phyloP scores from a whole-genome alignment of 2,797 vertebrate species.

The Melanotaenia parkinsoni region DNA sequence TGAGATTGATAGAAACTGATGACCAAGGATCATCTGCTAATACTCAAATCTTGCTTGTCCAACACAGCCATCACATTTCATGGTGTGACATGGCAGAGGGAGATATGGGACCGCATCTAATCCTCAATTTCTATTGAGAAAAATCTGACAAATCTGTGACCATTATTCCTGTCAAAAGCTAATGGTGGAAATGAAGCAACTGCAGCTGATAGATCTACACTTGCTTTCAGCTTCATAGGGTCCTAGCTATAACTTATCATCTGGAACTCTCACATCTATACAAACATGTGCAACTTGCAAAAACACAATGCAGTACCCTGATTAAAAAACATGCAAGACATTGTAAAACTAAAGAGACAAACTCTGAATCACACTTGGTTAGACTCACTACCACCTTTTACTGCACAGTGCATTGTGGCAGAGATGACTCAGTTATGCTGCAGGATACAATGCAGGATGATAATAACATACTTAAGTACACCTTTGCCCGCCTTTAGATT shows the following conservation, averaged over 20 bases:
- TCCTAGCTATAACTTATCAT: background rate
- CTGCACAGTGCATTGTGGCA: background rate
- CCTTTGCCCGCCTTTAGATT: background rate
- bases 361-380: background rate
- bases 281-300: background rate
- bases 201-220: background rate
- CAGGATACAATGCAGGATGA: background rate
- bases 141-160: constrained; percentile 12
- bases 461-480: background rate
- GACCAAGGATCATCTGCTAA: background rate
- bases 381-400: background rate
- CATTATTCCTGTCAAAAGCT: constrained; percentile 9
- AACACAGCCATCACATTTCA: background rate
- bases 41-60: constrained; percentile 1
- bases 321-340: background rate
- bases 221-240: background rate
- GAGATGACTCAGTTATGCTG: background rate
- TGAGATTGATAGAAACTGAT: background rate
- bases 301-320: background rate
- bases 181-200: constrained; percentile 13
- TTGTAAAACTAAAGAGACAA: background rate
- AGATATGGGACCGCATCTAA: background rate
- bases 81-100: background rate
- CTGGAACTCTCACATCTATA: background rate
- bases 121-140: background rate